These are phyloP conservation scores for Chlamydotis undulata DNA, from an alignment of 2,113 vertebrate species.

Conservation along the genomic window DNA sequence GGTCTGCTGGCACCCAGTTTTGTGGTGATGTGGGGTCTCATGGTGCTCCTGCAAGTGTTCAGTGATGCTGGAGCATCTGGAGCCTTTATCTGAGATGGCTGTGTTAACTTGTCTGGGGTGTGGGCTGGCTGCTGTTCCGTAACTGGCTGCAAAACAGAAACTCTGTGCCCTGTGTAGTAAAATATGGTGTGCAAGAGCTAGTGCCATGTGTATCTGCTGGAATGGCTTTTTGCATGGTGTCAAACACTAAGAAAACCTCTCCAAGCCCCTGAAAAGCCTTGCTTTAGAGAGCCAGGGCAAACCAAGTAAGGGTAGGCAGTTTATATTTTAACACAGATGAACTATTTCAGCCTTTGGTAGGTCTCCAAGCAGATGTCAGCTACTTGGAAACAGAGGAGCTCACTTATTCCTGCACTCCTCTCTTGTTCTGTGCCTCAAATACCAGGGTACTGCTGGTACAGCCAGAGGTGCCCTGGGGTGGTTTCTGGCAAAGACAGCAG, in stretches of 20 bases:
- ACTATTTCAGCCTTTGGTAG: not conserved
- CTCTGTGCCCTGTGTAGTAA: not conserved
- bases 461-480: not conserved
- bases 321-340: not conserved
- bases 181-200: not conserved
- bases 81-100: not conserved
- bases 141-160: not conserved
- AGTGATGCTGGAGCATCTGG: not conserved
- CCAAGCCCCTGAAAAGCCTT: not conserved
- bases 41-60: not conserved
- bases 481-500: not conserved
- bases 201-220: not conserved
- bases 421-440: not conserved
- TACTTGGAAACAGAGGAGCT: not conserved
- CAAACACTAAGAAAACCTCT: not conserved
- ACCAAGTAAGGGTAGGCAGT: not conserved
- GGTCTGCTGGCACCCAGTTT: not conserved
- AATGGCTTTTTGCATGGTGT: not conserved
- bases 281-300: not conserved
- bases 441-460: not conserved
- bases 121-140: not conserved
- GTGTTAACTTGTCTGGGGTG: not conserved
- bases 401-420: not conserved
- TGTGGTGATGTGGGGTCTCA: not conserved
- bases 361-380: not conserved